Conservation (phyloP, 2,113 vertebrate genomes). For the Oryzias celebensis region DNA sequence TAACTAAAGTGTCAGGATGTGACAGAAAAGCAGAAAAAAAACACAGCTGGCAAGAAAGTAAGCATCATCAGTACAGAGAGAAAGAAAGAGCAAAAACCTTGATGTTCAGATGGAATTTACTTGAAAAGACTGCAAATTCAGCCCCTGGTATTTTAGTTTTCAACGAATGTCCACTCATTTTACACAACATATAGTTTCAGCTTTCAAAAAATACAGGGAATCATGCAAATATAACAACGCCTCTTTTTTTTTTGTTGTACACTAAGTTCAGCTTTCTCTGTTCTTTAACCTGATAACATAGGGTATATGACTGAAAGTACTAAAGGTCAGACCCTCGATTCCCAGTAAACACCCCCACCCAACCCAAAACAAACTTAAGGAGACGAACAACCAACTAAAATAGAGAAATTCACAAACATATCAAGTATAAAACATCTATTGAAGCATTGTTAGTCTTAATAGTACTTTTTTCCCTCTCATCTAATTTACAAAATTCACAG, state of each 20-base stretch:
- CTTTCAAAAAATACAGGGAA: conserved; percentile 79
- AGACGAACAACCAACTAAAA: conserved; percentile 55
- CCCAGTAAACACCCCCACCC: conserved; percentile 2
- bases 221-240: conserved; percentile 84
- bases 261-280: conserved; percentile 68
- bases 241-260: conserved; percentile 66
- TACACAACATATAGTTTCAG: conserved; percentile 78
- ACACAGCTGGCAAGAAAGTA: conserved; percentile 36
- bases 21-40: conserved; percentile 21
- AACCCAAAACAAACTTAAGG: conserved; percentile 42
- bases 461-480: conserved; percentile 39
- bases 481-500: conserved; percentile 81
- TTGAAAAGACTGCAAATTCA: conserved; percentile 39
- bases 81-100: conserved; percentile 43
- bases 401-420: conserved; percentile 62
- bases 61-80: conserved; percentile 42
- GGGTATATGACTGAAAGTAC: conserved; percentile 52
- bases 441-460: conserved; percentile 50
- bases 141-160: conserved; percentile 61
- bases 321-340: conserved; percentile 42
- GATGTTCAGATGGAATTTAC: conserved; percentile 60
- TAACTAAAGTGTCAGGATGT: conserved; percentile 16
- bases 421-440: conserved; percentile 77
- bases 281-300: conserved; percentile 70
- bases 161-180: conserved; percentile 72